phyloP scores from a whole-genome alignment of 2,797 vertebrate species.

The Anguilla pacifica region DNA sequence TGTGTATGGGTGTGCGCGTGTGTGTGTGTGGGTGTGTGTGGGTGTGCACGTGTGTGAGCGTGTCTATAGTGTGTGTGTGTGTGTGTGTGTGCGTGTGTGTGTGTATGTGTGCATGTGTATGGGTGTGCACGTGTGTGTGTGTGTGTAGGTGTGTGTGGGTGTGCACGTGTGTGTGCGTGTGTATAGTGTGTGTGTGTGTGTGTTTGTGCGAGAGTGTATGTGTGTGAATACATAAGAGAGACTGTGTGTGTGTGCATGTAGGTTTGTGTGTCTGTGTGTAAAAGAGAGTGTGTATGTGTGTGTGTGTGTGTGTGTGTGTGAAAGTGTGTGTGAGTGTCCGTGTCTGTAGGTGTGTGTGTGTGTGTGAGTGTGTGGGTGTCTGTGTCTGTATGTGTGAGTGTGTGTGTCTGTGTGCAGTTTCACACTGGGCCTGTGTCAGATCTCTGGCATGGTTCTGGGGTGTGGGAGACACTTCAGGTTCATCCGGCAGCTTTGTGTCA shows the following conservation, averaged over 20 bases:
- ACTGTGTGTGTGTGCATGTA: background rate
- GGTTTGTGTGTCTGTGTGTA: background rate
- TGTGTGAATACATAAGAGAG: too few species aligned
- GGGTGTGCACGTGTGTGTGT: too few species aligned
- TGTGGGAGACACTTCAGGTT: conserved; percentile 62
- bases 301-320: background rate
- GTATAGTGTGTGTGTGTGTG: background rate
- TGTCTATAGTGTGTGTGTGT: too few species aligned
- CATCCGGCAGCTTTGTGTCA: conserved; percentile 69
- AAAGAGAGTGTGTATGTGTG: background rate
- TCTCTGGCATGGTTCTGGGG: conserved; percentile 50
- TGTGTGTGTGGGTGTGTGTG: too few species aligned
- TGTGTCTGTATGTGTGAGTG: too few species aligned
- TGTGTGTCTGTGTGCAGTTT: background rate
- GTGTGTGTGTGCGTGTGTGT: background rate
- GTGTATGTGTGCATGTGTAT: too few species aligned
- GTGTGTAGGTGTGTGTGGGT: background rate
- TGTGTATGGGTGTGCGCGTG: too few species aligned
- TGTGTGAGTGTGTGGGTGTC: background rate
- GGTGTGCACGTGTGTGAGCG: too few species aligned
- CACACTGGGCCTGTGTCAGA: conserved; percentile 49
- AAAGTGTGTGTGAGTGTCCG: background rate
- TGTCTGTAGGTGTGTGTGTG: background rate
- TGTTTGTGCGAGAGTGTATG: background rate
- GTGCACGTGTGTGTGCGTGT: background rate